A percentile compares a stretch with the other conserved stretches of the same genome.
These are phyloP conservation scores for Cardinalis cardinalis DNA, from an alignment of 2,113 vertebrate species.

Conservation along the genomic window DNA sequence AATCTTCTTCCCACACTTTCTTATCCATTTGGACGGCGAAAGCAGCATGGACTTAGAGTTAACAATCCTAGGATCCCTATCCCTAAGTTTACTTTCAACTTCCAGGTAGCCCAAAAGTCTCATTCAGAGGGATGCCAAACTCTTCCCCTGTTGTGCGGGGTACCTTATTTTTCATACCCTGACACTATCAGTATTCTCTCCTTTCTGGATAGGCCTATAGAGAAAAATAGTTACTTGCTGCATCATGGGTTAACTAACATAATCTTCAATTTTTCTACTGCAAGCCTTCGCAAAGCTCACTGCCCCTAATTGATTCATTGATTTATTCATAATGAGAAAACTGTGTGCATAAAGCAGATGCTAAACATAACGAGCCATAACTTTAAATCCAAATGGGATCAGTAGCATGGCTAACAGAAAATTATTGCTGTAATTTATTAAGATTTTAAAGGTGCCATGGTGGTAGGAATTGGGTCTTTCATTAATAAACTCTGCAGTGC, in stretches of 20 bases:
- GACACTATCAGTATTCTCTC: not conserved
- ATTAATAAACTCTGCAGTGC: not conserved
- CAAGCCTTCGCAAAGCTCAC: not conserved
- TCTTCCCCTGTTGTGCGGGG: not conserved
- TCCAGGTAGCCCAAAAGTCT: not conserved
- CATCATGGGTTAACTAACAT: not conserved
- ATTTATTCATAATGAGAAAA: conserved; percentile 68
- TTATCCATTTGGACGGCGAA: not conserved
- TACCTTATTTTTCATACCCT: not conserved
- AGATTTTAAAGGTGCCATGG: not conserved
- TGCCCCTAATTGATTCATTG: conserved; percentile 64
- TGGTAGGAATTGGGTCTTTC: not conserved
- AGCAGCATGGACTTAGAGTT: not conserved
- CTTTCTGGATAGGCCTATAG: not conserved
- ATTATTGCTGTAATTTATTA: conserved; percentile 40
- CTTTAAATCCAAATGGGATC: conserved; percentile 44
- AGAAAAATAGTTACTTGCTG: not conserved
- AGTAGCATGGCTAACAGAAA: conserved; percentile 28
- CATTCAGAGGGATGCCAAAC: not conserved
- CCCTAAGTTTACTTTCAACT: not conserved
- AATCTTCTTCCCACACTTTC: not conserved
- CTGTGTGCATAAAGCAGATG: conserved; percentile 57
- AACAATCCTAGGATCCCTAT: not conserved
- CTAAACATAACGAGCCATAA: conserved; percentile 49
- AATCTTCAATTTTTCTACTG: conserved; percentile 7